Conservation (phyloP, 2,888 invertebrate genomes). For the Xylophagus ater region DNA sequence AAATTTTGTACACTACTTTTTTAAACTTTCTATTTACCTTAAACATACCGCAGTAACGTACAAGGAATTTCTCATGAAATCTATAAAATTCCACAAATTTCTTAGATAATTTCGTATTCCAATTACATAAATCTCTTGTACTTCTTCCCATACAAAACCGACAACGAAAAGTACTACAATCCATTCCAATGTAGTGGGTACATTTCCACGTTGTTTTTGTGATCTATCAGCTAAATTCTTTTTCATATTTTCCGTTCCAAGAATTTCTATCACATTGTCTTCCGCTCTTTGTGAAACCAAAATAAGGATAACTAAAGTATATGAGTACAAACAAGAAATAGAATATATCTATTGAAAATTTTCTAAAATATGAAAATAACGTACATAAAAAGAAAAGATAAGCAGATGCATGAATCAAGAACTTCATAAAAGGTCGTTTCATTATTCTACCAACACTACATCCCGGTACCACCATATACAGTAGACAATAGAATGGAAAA, state of each 20-base stretch:
- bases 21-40: constrained; percentile 28
- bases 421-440: constrained; percentile 94
- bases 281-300: constrained; percentile 86
- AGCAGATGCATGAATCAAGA: constrained; percentile 86
- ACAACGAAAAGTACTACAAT: constrained; percentile 74
- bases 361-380: constrained; percentile 32
- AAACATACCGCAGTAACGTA: constrained; percentile 65
- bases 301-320: constrained; percentile 66
- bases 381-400: constrained; percentile 88
- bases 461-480: constrained; percentile 78
- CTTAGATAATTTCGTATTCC: constrained; percentile 78
- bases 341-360: neutral
- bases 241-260: constrained; percentile 61
- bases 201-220: constrained; percentile 67
- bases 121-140: constrained; percentile 77
- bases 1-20: neutral
- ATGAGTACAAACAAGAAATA: neutral
- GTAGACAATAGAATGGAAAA: constrained; percentile 76
- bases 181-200: constrained; percentile 73
- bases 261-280: constrained; percentile 57
- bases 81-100: constrained; percentile 95
- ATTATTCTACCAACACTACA: constrained; percentile 69
- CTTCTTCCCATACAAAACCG: constrained; percentile 86
- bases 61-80: constrained; percentile 80
- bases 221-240: constrained; percentile 50